These are phyloP conservation scores for Rhinopithecus roxellana DNA, from an alignment of 2,113 vertebrate genomes.

Conservation along the genomic window DNA sequence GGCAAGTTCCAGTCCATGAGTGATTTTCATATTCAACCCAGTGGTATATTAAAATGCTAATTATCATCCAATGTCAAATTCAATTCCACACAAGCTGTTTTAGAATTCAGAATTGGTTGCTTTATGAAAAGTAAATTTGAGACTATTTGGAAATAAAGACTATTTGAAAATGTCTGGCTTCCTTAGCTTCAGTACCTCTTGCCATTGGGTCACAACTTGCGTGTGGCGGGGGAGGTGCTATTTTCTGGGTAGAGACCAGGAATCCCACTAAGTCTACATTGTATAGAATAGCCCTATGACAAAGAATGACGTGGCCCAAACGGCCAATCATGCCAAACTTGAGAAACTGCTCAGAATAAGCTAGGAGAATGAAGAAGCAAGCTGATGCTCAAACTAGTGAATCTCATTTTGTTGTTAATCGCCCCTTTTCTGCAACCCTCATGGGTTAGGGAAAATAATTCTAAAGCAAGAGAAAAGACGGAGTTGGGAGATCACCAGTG, in stretches of 20 bases:
- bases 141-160: background rate
- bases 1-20: background rate
- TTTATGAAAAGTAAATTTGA: background rate
- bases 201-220: background rate
- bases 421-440: background rate
- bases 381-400: background rate
- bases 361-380: background rate
- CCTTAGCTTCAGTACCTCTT: background rate
- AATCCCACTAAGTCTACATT: background rate
- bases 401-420: background rate
- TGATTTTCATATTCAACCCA: background rate
- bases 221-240: background rate
- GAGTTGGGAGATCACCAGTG: background rate
- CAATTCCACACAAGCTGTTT: background rate
- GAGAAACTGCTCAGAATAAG: background rate
- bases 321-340: background rate
- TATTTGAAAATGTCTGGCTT: background rate
- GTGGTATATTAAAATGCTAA: constrained; percentile 38
- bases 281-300: no score
- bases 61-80: background rate
- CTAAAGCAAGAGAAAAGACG: background rate
- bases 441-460: background rate
- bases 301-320: background rate
- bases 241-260: background rate
- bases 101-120: background rate